Conservation (phyloP, 23 tunicate species). For the Styela clava region DNA sequence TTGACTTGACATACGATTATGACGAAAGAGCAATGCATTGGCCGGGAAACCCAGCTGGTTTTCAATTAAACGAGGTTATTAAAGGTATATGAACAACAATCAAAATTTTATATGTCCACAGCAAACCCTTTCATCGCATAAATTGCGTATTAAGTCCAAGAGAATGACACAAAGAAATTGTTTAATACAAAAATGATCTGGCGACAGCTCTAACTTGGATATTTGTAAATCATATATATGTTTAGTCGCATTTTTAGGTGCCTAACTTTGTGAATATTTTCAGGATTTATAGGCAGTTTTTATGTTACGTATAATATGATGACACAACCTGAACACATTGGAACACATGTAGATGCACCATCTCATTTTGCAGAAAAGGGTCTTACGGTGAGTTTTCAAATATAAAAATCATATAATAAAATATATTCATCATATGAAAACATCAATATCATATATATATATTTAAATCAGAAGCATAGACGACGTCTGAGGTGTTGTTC, state of each 20-base stretch:
- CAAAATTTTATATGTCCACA: no score
- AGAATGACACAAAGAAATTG: background rate
- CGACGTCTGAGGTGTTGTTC: background rate
- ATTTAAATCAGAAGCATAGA: background rate
- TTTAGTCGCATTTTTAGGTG: no score
- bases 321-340: conserved; percentile 17
- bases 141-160: background rate
- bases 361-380: conserved; percentile 14
- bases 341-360: conserved; percentile 29
- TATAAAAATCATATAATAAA: background rate
- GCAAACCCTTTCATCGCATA: no score
- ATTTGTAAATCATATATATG: no score
- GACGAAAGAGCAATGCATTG: background rate
- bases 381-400: background rate
- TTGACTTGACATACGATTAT: conserved; percentile 1
- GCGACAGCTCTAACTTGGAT: no score
- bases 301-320: background rate
- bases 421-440: background rate
- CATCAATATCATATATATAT: background rate
- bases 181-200: no score
- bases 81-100: background rate
- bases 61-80: background rate
- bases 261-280: no score
- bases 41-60: background rate
- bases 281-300: no score